Evolutionary conservation across 35 echinoderm and acorn worm genomes (phyloP).

Genomic region (Holothuria glaberrima): DNA sequence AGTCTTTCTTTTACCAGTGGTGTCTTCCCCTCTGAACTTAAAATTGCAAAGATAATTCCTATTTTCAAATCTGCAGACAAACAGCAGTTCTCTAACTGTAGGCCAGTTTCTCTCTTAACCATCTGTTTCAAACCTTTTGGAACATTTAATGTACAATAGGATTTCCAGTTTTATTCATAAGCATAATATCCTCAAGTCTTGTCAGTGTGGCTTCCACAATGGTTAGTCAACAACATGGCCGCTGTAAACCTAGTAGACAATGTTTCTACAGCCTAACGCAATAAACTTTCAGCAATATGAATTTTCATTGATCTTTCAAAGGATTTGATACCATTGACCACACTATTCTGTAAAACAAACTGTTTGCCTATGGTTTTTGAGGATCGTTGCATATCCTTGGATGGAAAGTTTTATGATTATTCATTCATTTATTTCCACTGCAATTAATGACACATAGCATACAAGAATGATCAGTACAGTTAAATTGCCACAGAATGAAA

Average conservation of each 20-base stretch:
- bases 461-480: too few species aligned
- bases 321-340: background rate
- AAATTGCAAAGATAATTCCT: too few species aligned
- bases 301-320: background rate
- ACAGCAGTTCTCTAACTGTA: conserved; percentile 1
- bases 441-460: too few species aligned
- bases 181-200: background rate
- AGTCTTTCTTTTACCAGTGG: conserved; percentile 51
- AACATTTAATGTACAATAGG: background rate
- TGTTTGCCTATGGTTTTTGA: background rate
- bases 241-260: background rate
- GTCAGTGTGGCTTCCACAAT: background rate
- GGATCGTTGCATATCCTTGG: background rate
- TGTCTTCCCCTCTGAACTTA: too few species aligned
- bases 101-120: background rate
- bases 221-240: background rate
- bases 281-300: background rate
- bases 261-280: background rate
- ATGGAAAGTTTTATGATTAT: too few species aligned
- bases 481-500: too few species aligned
- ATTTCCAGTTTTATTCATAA: too few species aligned
- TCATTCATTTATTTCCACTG: too few species aligned
- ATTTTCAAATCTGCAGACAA: conserved; percentile 13
- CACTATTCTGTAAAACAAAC: background rate
- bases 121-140: background rate